Evolutionary conservation across 2,113 vertebrate genomes (phyloP), one percentile per base, ranked within the genome.

Genomic region (Ellobius talpinus): DNA sequence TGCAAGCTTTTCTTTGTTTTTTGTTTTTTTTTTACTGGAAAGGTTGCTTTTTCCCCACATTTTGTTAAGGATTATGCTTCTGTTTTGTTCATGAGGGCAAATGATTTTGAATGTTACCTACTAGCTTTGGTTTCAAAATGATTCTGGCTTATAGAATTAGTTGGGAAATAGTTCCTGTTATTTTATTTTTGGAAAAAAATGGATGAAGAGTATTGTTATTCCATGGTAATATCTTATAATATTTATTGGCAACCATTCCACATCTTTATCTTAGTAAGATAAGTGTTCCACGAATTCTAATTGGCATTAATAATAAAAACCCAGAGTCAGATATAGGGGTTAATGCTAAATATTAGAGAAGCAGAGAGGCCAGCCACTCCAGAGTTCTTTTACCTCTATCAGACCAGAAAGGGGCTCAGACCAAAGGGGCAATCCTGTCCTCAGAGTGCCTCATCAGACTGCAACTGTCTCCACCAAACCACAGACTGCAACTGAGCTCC

Each of bases 111-210:
- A 93, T 47, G 2, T 89, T 66, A 47, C 31, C 77, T 4, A 21
- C 17, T 58, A 12, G 16, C 9, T 84, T 90, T 65, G 6, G 0
- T 92, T 4, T 91, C 24, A 55, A 31, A 4, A 8, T 91, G 87
- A 79, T 78, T 61, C 47, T 47, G 31, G 16, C 68, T 74, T 65
- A 36, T 21, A 78, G 82, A 94, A 63, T 92, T 8, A 76, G 11
- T 66, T 90, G 31, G 16, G 2, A n/a, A 89, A 6, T 55, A 1
- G 55, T 89, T 86, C 7, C 9, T 4, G 63, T 29, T 70, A 89
- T 72, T 55, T 85, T 96, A 50, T 91, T 88, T 87, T 68, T 73
- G 78, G 68, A 82, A 63, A 86, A 10, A 68, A 5, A 47, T 87
- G 58, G 76, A 47, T 68, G 0, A 14, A 17, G 39, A 42, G 63